phyloP scores from a whole-genome alignment of 2,113 vertebrate species.

The human region DNA sequence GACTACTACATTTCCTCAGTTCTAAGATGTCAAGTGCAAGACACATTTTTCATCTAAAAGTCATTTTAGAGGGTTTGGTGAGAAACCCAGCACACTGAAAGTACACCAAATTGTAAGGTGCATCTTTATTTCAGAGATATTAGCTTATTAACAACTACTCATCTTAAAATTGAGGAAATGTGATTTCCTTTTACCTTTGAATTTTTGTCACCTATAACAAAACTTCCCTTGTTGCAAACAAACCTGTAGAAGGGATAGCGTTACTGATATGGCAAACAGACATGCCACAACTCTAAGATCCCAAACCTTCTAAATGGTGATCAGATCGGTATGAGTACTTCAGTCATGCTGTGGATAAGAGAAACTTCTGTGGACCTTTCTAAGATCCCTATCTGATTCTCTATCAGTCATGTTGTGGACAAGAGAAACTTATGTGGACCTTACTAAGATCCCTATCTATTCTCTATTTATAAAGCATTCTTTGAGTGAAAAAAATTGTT shows the following conservation, averaged over 20 bases:
- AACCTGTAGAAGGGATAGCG: not conserved
- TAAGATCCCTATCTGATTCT: not conserved
- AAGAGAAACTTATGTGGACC: not conserved
- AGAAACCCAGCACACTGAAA: not conserved
- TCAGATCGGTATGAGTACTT: not conserved
- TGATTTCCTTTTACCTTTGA: not conserved
- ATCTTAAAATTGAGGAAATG: not conserved
- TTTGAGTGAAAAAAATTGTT: not conserved
- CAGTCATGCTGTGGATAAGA: not conserved
- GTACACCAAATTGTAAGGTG: not conserved
- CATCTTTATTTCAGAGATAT: conserved; percentile 3
- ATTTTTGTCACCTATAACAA: not conserved
- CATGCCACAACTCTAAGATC: not conserved
- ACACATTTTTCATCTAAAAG: not conserved
- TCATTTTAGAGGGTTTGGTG: not conserved
- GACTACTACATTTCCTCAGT: not conserved
- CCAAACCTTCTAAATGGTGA: not conserved
- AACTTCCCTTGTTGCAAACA: not conserved
- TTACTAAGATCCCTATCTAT: not conserved
- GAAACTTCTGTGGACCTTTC: not conserved
- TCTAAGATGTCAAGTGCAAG: not conserved
- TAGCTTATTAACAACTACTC: not conserved
- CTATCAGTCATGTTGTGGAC: not conserved
- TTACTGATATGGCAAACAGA: not conserved
- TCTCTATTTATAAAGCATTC: no score